Evolutionary conservation across 2,888 invertebrate species (phyloP), one percentile per base, ranked within the genome.

Genomic region (Chironomus riparius): DNA sequence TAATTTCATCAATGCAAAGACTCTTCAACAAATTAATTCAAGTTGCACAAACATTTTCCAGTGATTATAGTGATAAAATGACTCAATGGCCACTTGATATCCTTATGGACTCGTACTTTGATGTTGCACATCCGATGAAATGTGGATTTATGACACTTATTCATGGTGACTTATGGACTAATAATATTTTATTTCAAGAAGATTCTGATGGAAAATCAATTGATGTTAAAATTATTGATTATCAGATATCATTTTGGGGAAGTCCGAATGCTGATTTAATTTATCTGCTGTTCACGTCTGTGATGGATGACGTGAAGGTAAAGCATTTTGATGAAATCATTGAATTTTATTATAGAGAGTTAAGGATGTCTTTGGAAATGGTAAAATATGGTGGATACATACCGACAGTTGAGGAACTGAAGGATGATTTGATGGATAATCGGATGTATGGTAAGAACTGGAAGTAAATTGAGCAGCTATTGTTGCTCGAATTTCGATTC

Each of bases 121-220:
- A 38, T 10, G 38, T 38, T 38, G 38, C 38, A 38, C 38, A 28
- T n/a, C 76, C 76, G n/a, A 71, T 74, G 73, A 47, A 65, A 15
- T 28, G 24, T 24, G 77, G 77, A 50, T 72, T 78, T 13, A 76
- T 76, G 18, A 77, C 77, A 12, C 24, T 78, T n/a, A 77, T 76
- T 47, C 78, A 78, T 56, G 77, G 77, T 5, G 78, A 78, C 47
- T 28, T 68, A 47, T 78, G 78, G 78, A 15, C 61, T 3, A 78
- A 75, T 48, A 78, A 79, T 47, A 77, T 78, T 48, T 48, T 78
- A 77, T 77, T 78, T 68, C 77, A 77, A 48, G 70, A 77, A n/a
- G 61, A 77, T 24, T 28, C 24, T 7, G 24, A 76, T 28, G 76
- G 22, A 15, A 10, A 56, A 7, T 7, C 15, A 15, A 56, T 3